phyloP scores from a whole-genome alignment of 2,113 vertebrate genomes.

The Nicator chloris region DNA sequence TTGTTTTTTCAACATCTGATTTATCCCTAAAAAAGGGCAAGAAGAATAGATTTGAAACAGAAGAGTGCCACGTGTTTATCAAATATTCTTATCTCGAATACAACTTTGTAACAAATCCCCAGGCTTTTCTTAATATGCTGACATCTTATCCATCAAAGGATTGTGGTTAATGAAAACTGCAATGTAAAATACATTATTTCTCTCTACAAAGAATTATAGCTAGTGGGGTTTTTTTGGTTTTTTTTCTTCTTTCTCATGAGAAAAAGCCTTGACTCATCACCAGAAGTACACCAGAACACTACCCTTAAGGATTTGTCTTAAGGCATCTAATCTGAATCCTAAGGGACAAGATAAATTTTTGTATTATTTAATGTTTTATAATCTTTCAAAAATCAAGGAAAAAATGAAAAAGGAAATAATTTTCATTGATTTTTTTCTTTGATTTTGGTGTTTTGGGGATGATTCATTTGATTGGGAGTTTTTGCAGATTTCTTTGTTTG shows the following conservation, averaged over 20 bases:
- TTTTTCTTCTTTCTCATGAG: not conserved
- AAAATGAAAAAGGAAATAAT: not conserved
- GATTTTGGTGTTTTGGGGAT: not conserved
- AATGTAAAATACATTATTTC: not conserved
- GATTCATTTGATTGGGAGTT: fast-evolving
- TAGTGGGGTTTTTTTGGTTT: fast-evolving
- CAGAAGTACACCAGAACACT: not conserved
- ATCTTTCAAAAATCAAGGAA: not conserved
- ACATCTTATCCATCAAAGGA: not conserved
- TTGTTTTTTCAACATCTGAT: not conserved
- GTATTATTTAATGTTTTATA: not conserved
- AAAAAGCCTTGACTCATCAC: not conserved
- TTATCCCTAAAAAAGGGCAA: not conserved
- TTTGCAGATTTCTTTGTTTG: not conserved
- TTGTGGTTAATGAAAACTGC: not conserved
- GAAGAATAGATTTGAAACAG: not conserved
- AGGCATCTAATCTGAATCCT: not conserved
- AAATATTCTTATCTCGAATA: not conserved
- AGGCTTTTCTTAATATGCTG: not conserved
- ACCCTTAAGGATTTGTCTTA: not conserved
- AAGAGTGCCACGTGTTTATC: not conserved
- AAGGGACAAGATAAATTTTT: not conserved
- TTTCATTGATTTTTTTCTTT: not conserved
- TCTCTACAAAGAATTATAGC: not conserved
- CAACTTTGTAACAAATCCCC: not conserved